Base-by-base conservation (phyloP, 2,113 vertebrate genomes). In the Crotalus helleri region DNA sequence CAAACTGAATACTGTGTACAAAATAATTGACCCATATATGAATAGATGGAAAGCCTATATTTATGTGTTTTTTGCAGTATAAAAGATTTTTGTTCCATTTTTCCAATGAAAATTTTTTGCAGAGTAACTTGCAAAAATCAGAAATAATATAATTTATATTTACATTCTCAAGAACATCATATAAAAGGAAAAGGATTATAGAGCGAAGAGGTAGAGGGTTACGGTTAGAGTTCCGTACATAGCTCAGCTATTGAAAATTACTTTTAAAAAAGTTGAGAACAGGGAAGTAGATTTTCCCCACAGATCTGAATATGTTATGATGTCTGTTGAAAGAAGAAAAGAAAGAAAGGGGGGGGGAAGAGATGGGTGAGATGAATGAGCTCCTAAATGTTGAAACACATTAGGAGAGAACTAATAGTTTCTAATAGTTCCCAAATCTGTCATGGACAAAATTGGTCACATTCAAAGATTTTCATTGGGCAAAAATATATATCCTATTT, bases 381-480 rank as follows among this genome's bases (percentile, higher is more conserved):
- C 24, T 96, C 92, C 90, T 94, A 58, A 89, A 90, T 92, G 89
- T 91, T 89, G 58, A 91, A 96, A 91, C 15, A 91, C 61, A 15
- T 88, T 54, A n/a, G 51, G 10, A 23, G 29, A 74, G 9, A 57
- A 59, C 92, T 74, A 92, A 46, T 46, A 46, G 46, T 46, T 46
- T 4, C 46, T 46, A 46, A 46, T 46, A 46, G 46, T 46, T 46
- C 46, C 46, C 46, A 46, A 46, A 46, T 46, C 46, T 94, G 17
- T 26, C 0, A 1, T 85, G 91, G 93, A 90, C 92, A 55, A 58
- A 89, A 92, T 19, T 89, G 19, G 0, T 13, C 91, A 91, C 2
- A 33, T 91, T 11, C 91, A 49, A 4, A 6, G 23, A 10, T 93
- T 94, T 85, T 46, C 69, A 7, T 61, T 94, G 90, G 55, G 8